A percentile compares a stretch with the other conserved stretches of the same genome.
Conservation (phyloP, 2,113 vertebrate species). For the Martes martes region DNA sequence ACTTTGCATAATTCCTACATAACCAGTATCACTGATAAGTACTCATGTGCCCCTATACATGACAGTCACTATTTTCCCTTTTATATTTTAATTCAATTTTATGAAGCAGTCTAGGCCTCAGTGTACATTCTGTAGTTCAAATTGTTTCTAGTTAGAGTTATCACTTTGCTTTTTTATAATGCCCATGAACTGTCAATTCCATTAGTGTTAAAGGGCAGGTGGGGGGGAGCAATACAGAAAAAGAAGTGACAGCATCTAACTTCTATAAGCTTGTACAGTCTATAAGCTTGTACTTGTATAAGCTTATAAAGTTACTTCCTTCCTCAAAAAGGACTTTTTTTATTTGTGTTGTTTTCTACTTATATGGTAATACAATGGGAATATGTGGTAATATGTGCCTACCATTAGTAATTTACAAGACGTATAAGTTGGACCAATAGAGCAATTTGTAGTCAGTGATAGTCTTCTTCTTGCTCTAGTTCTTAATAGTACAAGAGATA, state of each 20-base stretch:
- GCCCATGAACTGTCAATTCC: slow-evolving; percentile 24
- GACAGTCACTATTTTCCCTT: slow-evolving; percentile 35
- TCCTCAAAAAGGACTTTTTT: not conserved
- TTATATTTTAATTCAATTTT: slow-evolving; percentile 26
- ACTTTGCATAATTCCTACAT: not conserved
- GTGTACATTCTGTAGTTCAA: slow-evolving; percentile 6
- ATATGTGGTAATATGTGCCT: not conserved
- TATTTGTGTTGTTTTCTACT: slow-evolving; percentile 9
- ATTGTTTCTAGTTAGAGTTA: slow-evolving; percentile 53
- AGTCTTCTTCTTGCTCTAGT: not conserved
- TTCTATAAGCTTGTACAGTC: not conserved
- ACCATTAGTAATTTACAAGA: slow-evolving; percentile 9
- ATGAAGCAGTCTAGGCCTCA: not conserved
- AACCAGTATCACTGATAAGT: not conserved
- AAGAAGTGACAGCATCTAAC: slow-evolving; percentile 10
- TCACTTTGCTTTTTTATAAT: slow-evolving; percentile 57
- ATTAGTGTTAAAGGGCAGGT: not conserved
- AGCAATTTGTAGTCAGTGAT: not conserved
- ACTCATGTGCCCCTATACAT: not conserved
- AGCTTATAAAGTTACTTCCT: not conserved
- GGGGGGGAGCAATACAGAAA: not conserved
- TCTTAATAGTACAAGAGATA: slow-evolving; percentile 17
- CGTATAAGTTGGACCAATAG: not conserved
- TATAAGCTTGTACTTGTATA: not conserved
- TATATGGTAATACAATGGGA: not conserved